phyloP scores from a whole-genome alignment of 1,140 invertebrate genomes.

The Contarinia nasturtii region DNA sequence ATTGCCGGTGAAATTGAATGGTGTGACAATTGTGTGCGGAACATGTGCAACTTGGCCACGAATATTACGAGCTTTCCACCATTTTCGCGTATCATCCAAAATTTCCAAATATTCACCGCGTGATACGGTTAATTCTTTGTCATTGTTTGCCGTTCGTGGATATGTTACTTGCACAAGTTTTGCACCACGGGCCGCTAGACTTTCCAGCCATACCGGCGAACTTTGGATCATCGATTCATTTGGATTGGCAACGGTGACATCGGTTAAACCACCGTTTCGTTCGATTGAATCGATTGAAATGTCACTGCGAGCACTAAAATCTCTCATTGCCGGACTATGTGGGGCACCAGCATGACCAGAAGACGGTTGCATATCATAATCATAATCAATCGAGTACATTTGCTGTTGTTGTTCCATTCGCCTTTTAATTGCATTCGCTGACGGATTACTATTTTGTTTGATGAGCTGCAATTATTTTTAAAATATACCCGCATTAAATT shows the following conservation, averaged over 20 bases:
- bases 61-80: constrained; percentile 94
- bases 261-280: constrained; percentile 21
- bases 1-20: constrained; percentile 27
- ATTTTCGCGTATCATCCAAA: constrained; percentile 86
- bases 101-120: constrained; percentile 92
- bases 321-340: constrained; percentile 17
- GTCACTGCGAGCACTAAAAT: constrained; percentile 41
- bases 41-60: constrained; percentile 81
- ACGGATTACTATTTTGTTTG: background rate
- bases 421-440: background rate
- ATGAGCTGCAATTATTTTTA: background rate
- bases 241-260: background rate
- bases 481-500: too few species aligned
- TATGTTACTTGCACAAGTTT: constrained; percentile 87
- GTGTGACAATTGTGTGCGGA: constrained; percentile 90
- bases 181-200: constrained; percentile 48
- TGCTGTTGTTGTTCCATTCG: background rate
- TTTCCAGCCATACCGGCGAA: constrained; percentile 42
- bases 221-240: background rate
- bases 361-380: constrained; percentile 2
- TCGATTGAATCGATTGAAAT: constrained; percentile 62
- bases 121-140: constrained; percentile 91
- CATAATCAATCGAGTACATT: background rate
- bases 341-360: constrained; percentile 12
- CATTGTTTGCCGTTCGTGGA: constrained; percentile 90